phyloP scores from a whole-genome alignment of 2,888 invertebrate species.

The Lasioglossum marginatum region DNA sequence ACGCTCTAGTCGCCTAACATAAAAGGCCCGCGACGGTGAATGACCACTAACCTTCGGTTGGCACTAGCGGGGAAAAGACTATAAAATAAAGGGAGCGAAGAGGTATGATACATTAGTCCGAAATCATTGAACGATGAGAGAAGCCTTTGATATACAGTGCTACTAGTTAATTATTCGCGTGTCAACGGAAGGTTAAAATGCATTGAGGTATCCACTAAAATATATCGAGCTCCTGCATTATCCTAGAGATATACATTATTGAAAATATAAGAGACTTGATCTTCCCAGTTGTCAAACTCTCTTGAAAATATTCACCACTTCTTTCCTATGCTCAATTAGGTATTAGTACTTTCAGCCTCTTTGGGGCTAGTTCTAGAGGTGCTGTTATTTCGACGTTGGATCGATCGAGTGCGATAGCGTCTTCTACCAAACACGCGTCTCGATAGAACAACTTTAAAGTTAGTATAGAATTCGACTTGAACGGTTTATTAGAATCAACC shows the following conservation, averaged over 20 bases:
- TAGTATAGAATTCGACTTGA: background rate
- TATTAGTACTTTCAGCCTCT: conserved; percentile 68
- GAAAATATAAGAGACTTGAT: conserved; percentile 25
- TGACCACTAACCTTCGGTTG: conserved; percentile 38
- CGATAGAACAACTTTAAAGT: background rate
- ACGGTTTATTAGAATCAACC: background rate
- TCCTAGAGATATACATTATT: conserved; percentile 38
- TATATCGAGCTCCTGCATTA: conserved; percentile 12
- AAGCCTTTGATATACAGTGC: background rate
- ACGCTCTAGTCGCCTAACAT: conserved; percentile 29
- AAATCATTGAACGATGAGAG: background rate
- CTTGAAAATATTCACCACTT: conserved; percentile 23
- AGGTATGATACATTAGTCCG: background rate
- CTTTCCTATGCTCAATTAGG: conserved; percentile 41
- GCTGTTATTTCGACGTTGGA: conserved; percentile 31
- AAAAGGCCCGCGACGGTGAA: conserved; percentile 10
- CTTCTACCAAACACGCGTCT: background rate
- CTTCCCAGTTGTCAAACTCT: conserved; percentile 11
- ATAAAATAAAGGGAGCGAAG: background rate
- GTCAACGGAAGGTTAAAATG: conserved; percentile 47
- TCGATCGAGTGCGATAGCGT: background rate
- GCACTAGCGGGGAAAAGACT: conserved; percentile 1
- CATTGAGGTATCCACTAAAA: conserved; percentile 15
- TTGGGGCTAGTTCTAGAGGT: conserved; percentile 61
- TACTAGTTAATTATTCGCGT: conserved; percentile 10